These are phyloP conservation scores for Macroglossus sobrinus DNA, from an alignment of 2,113 vertebrate species.

Conservation along the genomic window DNA sequence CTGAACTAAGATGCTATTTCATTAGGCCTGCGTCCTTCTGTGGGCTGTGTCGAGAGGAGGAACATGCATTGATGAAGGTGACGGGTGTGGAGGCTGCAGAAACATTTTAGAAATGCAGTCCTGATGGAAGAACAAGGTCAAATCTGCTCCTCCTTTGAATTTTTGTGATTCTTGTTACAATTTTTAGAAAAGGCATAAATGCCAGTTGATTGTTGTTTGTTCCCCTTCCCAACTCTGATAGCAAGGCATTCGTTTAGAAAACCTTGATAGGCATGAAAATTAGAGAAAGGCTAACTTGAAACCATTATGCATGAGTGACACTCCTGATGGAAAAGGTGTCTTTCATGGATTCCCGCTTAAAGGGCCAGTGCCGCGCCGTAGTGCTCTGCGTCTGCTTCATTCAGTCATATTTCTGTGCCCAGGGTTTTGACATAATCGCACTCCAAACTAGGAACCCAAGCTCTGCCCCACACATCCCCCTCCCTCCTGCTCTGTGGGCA, in stretches of 20 bases:
- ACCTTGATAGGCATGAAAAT: neutral
- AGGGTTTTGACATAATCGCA: constrained; percentile 55
- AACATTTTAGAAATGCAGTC: neutral
- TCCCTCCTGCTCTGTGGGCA: constrained; percentile 57
- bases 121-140: neutral
- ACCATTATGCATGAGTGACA: neutral
- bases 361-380: neutral
- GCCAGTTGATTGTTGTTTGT: neutral
- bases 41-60: neutral
- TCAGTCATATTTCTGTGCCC: constrained; percentile 47
- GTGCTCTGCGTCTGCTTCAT: neutral
- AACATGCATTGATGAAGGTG: fast-evolving
- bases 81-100: neutral
- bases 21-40: neutral
- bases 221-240: neutral
- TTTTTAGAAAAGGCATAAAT: neutral
- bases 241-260: neutral
- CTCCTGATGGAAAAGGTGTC: neutral
- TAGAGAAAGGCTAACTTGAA: neutral
- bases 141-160: no score
- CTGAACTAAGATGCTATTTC: neutral
- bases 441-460: constrained; percentile 48
- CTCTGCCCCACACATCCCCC: constrained; percentile 10
- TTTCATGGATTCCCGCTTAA: neutral
- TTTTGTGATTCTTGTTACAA: neutral